Percentiles rank a stretch among this genome's conserved stretches.
These are phyloP conservation scores for Halisarca cf. caerulea DNA, from an alignment of 37 sponge, comb jelly and placozoan genomes.

Conservation along the genomic window DNA sequence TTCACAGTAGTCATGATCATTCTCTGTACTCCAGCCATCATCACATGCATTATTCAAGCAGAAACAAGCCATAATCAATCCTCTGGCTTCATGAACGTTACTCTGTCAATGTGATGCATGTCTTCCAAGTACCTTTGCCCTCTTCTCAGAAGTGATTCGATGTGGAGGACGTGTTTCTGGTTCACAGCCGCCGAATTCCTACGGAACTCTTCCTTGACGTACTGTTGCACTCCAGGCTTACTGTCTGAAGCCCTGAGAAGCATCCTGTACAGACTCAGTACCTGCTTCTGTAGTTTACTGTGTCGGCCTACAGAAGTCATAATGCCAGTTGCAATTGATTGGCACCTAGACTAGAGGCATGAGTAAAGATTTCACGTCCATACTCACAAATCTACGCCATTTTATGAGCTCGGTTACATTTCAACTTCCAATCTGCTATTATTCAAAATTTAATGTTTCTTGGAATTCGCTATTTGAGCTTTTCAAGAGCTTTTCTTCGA, in stretches of 20 bases:
- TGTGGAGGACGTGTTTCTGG: neutral
- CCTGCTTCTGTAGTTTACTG: constrained; percentile 63
- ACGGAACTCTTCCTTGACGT: neutral
- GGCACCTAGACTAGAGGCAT: too few species aligned
- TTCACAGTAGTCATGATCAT: too few species aligned
- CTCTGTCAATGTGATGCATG: neutral
- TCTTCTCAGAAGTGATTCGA: neutral
- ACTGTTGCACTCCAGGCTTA: neutral
- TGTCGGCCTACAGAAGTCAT: constrained; percentile 20
- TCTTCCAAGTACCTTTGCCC: neutral
- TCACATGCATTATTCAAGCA: too few species aligned
- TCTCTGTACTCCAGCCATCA: too few species aligned
- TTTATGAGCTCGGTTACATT: too few species aligned
- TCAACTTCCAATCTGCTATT: too few species aligned
- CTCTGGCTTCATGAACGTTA: neutral
- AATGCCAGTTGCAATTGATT: too few species aligned
- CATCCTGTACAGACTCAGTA: constrained; percentile 54
- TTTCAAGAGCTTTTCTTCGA: too few species aligned
- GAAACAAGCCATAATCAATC: too few species aligned
- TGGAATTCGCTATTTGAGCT: too few species aligned
- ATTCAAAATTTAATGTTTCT: too few species aligned
- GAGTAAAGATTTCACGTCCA: neutral
- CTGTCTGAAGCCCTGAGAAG: neutral
- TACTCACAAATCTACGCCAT: neutral
- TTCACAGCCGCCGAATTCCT: neutral